Evolutionary conservation across 1,140 invertebrate species (phyloP).

Genomic region (Cotesia typhae): DNA sequence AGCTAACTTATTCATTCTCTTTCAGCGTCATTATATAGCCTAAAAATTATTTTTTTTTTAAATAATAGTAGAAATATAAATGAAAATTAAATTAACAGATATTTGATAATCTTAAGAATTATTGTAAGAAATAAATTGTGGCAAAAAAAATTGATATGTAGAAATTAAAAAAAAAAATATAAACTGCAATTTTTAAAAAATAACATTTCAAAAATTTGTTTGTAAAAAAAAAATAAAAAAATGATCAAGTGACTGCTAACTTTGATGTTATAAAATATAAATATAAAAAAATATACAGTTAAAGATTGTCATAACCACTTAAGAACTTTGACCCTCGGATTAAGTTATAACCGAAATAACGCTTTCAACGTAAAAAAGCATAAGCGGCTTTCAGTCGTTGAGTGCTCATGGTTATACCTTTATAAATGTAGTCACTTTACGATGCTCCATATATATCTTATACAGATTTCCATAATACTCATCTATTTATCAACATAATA

Average conservation of each 20-base stretch:
- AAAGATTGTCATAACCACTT: conserved; percentile 58
- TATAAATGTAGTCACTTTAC: conserved; percentile 60
- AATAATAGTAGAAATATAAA: background rate
- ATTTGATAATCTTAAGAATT: too few species aligned
- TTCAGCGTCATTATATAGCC: too few species aligned
- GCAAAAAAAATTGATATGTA: too few species aligned
- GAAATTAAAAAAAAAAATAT: too few species aligned
- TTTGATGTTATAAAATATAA: conserved; percentile 16
- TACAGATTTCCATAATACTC: conserved; percentile 42
- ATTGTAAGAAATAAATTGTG: too few species aligned
- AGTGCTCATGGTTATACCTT: conserved; percentile 58
- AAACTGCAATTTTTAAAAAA: too few species aligned
- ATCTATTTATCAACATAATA: conserved; percentile 5
- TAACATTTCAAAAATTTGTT: too few species aligned
- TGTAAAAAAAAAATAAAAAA: too few species aligned
- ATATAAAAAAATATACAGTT: conserved; percentile 39
- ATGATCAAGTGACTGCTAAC: too few species aligned
- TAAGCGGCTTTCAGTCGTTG: conserved; percentile 53
- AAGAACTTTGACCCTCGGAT: conserved; percentile 39
- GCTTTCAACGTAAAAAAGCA: conserved; percentile 42
- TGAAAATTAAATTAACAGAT: background rate
- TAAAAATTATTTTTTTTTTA: background rate
- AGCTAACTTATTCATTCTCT: too few species aligned
- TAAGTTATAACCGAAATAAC: conserved; percentile 36
- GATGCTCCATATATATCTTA: conserved; percentile 46